Base-by-base conservation (phyloP, 2,888 invertebrate species). In the Mimumesa dahlbomi region DNA sequence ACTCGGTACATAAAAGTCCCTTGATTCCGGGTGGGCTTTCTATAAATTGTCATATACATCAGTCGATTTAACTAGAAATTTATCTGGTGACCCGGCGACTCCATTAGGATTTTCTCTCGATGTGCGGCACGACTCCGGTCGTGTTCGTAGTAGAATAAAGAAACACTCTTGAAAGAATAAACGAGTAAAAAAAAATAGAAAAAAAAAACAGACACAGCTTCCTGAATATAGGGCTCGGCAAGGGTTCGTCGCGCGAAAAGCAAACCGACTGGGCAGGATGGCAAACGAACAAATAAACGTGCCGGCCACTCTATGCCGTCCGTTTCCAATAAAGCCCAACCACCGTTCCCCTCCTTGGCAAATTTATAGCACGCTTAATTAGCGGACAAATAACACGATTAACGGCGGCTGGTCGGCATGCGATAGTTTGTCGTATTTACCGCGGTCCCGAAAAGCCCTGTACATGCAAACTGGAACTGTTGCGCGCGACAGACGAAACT, bases 281-380 rank as follows among this genome's bases (percentile, higher is more conserved):
- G 59, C 25, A 36, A 61, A 43, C 40, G 57, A 43, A 45, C 52
- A 57, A 69, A 68, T 49, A 63, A 72, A 72, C 64, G 67, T 18
- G 49, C 22, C 49, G 4, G 11, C 29, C 13, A 29, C 25, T 43
- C 56, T 13, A 0, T 19, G 14, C 40, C 40, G 13, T 29, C 45
- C 54, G 49, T 43, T 62, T 40, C 58, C 69, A 57, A 64, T 73
- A 64, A 64, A 64, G 43, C 48, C 40, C 46, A 31, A n/a, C n/a
- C n/a, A n/a, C n/a, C n/a, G n/a, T n/a, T 29, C 9, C 19, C 48
- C 40, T 6, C 40, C 40, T 34, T 61, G 43, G 29, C 59, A 58
- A 82, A 83, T 83, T 82, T 83, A 82, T 83, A 56, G 81, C 75
- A 49, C 76, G 80, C 74, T 78, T 77, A 84, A 84, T 84, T 83